Conservation (phyloP, 2,113 vertebrate species). For the Gopherus evgoodei region DNA sequence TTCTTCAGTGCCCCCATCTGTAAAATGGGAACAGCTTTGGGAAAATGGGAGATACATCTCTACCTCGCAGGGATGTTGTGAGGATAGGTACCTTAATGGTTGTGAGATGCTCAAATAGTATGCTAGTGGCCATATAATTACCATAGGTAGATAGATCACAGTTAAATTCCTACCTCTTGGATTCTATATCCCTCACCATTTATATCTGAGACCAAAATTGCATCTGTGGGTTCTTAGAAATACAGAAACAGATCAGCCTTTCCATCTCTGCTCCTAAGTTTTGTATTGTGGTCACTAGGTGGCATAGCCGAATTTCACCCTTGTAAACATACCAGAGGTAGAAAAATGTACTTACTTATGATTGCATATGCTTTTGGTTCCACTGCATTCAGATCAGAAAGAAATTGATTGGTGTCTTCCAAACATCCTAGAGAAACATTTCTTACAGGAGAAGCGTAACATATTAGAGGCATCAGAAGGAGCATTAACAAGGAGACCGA, state of each 20-base stretch:
- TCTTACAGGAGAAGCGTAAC: slow-evolving; percentile 24
- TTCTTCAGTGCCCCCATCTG: background rate
- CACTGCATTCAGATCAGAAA: slow-evolving; percentile 81
- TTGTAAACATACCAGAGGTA: background rate
- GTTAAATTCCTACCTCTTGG: background rate
- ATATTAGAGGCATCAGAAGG: background rate
- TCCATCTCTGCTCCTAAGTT: rapidly evolving
- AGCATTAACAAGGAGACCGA: background rate
- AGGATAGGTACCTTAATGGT: background rate
- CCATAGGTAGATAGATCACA: background rate
- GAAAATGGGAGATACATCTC: background rate
- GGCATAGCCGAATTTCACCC: background rate
- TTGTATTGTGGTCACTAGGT: background rate
- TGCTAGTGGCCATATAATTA: background rate
- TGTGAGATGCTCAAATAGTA: background rate
- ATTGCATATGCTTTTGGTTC: slow-evolving; percentile 83
- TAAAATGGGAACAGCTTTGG: background rate
- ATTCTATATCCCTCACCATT: background rate
- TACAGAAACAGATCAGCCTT: background rate
- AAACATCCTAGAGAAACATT: slow-evolving; percentile 78
- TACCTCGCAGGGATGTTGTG: background rate
- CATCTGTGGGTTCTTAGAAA: background rate
- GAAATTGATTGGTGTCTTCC: slow-evolving; percentile 79
- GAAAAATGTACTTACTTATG: slow-evolving; percentile 82
- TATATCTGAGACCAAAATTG: background rate